These are phyloP conservation scores for Naja naja DNA, from an alignment of 2,113 vertebrate genomes.

Conservation along the genomic window DNA sequence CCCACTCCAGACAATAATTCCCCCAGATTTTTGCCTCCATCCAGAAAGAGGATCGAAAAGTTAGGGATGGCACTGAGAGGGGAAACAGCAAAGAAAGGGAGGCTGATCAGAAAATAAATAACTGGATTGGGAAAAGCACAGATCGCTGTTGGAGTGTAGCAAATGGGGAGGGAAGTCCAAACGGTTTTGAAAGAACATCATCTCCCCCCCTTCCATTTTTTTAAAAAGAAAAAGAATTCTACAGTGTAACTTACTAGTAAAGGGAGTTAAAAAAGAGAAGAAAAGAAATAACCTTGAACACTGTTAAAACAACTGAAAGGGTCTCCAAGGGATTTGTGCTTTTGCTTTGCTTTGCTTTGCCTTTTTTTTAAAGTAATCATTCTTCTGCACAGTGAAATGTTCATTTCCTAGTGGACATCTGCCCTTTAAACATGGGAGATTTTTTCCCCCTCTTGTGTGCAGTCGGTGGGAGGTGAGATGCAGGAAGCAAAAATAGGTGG, in stretches of 20 bases:
- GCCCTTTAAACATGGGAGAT: background rate
- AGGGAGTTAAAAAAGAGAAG: background rate
- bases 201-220: background rate
- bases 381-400: background rate
- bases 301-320: background rate
- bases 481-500: background rate
- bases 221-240: background rate
- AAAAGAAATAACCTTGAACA: slow-evolving; percentile 27
- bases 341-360: background rate
- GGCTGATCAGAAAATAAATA: background rate
- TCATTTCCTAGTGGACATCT: background rate
- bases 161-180: background rate
- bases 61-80: background rate
- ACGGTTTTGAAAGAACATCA: slow-evolving; percentile 11
- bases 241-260: slow-evolving; percentile 1
- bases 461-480: background rate
- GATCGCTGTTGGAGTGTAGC: background rate
- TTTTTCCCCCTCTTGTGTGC: background rate
- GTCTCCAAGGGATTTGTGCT: background rate
- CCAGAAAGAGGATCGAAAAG: background rate
- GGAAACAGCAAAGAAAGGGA: background rate
- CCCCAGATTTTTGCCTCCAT: background rate
- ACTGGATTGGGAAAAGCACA: background rate
- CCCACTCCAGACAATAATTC: slow-evolving; percentile 3
- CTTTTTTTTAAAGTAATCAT: background rate